phyloP scores from a whole-genome alignment of 1,140 invertebrate genomes.

The Helicoverpa zea region DNA sequence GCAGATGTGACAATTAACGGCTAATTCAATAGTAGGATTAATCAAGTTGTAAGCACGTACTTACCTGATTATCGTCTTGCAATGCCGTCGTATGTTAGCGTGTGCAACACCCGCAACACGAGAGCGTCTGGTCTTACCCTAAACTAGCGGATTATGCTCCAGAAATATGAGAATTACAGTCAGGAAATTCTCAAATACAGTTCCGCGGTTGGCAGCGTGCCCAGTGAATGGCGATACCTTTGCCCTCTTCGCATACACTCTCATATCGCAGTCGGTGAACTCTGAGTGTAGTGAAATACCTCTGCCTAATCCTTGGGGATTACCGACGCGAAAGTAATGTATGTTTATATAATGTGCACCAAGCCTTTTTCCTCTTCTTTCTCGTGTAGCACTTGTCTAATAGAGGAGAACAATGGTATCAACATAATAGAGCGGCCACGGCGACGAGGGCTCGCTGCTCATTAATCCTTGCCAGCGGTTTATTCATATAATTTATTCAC shows the following conservation, averaged over 20 bases:
- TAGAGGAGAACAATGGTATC: conserved; percentile 65
- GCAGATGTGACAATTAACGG: no score
- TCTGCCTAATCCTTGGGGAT: conserved; percentile 18
- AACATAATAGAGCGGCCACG: conserved; percentile 63
- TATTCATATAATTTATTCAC: conserved; percentile 81
- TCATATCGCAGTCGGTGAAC: conserved; percentile 27
- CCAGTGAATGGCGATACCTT: conserved; percentile 28
- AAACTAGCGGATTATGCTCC: conserved; percentile 18
- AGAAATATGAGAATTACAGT: conserved; percentile 30
- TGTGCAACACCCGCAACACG: background rate
- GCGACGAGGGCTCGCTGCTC: conserved; percentile 63
- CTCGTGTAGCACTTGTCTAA: conserved; percentile 24
- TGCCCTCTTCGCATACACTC: conserved; percentile 33
- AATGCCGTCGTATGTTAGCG: background rate
- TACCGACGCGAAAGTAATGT: conserved; percentile 11
- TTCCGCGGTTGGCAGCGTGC: conserved; percentile 23
- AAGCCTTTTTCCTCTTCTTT: conserved; percentile 36
- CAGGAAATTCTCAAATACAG: conserved; percentile 33
- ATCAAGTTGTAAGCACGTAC: no score
- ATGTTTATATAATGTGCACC: background rate
- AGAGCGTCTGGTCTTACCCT: background rate
- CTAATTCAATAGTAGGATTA: no score
- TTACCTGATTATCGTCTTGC: no score
- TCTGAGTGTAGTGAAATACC: conserved; percentile 10
- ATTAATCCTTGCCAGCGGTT: conserved; percentile 73